Evolutionary conservation across 1,140 invertebrate genomes (phyloP).

Genomic region (Holotrichia oblita): DNA sequence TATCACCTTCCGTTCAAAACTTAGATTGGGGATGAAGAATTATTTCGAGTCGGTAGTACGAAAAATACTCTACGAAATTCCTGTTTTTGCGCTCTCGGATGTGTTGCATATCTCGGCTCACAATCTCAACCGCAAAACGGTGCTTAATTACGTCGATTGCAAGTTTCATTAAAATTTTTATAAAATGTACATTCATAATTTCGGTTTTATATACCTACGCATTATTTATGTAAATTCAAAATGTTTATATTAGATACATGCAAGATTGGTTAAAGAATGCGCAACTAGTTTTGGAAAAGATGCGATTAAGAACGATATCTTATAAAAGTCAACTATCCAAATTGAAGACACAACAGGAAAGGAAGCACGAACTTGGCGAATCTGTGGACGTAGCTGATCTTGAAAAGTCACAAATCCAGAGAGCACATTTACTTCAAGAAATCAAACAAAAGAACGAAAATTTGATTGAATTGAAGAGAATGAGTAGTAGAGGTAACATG

Average conservation of each 20-base stretch:
- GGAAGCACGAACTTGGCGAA: conserved; percentile 60
- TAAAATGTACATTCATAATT: no score
- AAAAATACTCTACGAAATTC: no score
- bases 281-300: conserved; percentile 58
- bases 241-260: conserved; percentile 55
- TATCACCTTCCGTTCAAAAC: no score
- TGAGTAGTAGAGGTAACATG: conserved; percentile 57
- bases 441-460: conserved; percentile 60
- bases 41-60: no score
- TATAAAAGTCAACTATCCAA: conserved; percentile 57
- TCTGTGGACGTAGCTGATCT: conserved; percentile 62
- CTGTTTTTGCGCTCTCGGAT: no score
- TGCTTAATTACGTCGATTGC: no score
- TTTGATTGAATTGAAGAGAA: conserved; percentile 60
- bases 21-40: no score
- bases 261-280: conserved; percentile 60
- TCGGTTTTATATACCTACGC: no score
- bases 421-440: conserved; percentile 58
- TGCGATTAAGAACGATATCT: conserved; percentile 59
- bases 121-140: no score
- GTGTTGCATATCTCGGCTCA: no score
- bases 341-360: conserved; percentile 54
- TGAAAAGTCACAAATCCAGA: conserved; percentile 62
- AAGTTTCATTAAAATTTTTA: no score
- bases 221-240: no score